phyloP scores from a whole-genome alignment of 2,797 vertebrate species.

The Rachycentron canadum region DNA sequence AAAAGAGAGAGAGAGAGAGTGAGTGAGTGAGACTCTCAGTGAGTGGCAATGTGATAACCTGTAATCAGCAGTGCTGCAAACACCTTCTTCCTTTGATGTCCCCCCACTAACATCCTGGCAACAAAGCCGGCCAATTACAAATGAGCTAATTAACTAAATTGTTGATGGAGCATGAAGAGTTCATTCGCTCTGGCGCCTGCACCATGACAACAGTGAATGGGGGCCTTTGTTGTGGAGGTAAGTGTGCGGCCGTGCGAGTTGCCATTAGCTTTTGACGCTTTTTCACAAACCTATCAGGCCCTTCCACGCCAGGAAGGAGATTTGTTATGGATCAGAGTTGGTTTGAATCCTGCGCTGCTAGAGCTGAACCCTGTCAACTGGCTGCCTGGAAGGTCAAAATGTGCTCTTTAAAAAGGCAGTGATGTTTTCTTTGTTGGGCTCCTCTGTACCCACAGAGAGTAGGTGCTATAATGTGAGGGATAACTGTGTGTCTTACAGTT shows the following conservation, averaged over 20 bases:
- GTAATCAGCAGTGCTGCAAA: conserved; percentile 94
- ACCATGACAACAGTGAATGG: conserved; percentile 98
- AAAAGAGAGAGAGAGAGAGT: conserved; percentile 50
- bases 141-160: conserved; percentile 99
- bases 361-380: conserved; percentile 69
- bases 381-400: conserved; percentile 67
- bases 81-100: conserved; percentile 97
- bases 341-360: conserved; percentile 57
- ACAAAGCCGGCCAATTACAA: conserved; percentile 99
- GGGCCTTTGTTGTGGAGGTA: conserved; percentile 88
- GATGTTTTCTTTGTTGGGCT: conserved; percentile 54
- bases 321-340: conserved; percentile 71
- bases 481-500: conserved; percentile 26
- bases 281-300: conserved; percentile 80
- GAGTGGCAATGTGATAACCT: conserved; percentile 91
- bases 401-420: conserved; percentile 59
- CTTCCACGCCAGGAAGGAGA: conserved; percentile 68
- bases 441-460: conserved; percentile 21
- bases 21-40: conserved; percentile 68
- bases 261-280: conserved; percentile 89
- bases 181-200: conserved; percentile 97
- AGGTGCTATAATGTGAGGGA: conserved; percentile 13
- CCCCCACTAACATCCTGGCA: conserved; percentile 96
- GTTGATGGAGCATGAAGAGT: conserved; percentile 99
- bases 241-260: conserved; percentile 90